Base-by-base conservation (phyloP, 2,113 vertebrate species). In the Scortum barcoo region DNA sequence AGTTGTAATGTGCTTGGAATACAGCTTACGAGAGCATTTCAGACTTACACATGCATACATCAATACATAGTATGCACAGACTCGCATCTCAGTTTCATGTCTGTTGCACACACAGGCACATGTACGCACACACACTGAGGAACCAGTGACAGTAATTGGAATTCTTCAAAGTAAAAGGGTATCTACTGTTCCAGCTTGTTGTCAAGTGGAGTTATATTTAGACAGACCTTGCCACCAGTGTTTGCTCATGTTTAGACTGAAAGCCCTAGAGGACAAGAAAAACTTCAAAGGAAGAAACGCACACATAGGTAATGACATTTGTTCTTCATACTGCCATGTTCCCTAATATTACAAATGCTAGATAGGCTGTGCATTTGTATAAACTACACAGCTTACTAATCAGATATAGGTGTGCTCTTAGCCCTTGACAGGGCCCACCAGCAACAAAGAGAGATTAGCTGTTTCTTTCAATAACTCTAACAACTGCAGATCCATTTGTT, bases 151-250 rank as follows among this genome's bases (percentile, higher is more conserved):
- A 93, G 91, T 93, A 95, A 94, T 95, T 93, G 91, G 92, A 94
- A 92, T 93, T 94, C 88, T 93, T 94, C 90, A 94, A 93, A 94
- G 93, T 91, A 88, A 92, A 91, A 89, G 86, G 82, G 89, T 87
- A 94, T 93, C 90, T 86, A 83, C 87, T 77, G 76, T 91, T 93
- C 88, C 80, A 87, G 86, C 79, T 84, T 89, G 77, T 89, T 95
- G 93, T 93, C 93, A 92, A 87, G 90, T 70, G 58, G 60, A 88
- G 92, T 92, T 94, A 94, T 95, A 94, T 95, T 95, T 95, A 95
- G 94, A 86, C 81, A 83, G 79, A 84, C 83, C 86, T 88, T 88
- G 71, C 86, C 87, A 89, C 85, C 88, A 85, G 80, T 61, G 80
- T 91, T 93, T 88, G 83, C 82, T 92, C 88, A 88, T 81, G 87